Evolutionary conservation across 2,797 vertebrate species (phyloP).

Genomic region (Myotis daubentonii): DNA sequence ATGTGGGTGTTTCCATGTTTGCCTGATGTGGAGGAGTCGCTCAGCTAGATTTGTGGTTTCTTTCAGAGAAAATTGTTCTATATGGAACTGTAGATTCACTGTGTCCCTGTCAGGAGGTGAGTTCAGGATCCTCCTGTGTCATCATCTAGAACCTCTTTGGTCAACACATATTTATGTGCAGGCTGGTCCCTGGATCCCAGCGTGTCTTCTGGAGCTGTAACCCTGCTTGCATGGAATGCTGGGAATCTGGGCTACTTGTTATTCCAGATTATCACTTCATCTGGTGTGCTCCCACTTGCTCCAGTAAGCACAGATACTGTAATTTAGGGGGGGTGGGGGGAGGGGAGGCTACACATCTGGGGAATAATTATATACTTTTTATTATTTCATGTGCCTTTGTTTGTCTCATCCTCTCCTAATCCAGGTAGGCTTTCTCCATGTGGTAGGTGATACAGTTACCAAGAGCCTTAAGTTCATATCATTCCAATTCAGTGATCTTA

Average conservation of each 20-base stretch:
- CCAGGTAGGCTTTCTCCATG: background rate
- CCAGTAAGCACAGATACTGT: background rate
- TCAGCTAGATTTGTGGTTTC: background rate
- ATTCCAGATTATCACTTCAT: background rate
- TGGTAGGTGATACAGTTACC: background rate
- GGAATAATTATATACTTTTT: background rate
- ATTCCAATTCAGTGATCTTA: background rate
- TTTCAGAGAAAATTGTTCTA: background rate
- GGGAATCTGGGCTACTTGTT: background rate
- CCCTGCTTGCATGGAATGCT: background rate
- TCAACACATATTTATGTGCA: background rate
- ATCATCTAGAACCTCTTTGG: background rate
- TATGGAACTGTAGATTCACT: background rate
- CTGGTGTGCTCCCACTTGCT: background rate
- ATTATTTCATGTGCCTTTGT: background rate
- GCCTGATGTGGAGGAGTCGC: background rate
- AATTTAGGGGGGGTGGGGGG: background rate
- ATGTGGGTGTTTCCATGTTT: background rate
- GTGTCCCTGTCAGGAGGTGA: background rate
- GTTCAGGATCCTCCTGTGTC: background rate
- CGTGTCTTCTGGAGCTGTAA: background rate
- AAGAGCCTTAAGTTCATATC: background rate
- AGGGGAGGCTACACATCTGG: no score
- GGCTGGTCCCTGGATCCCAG: background rate
- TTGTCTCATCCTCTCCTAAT: background rate